These are phyloP conservation scores for Goniozus legneri DNA, from an alignment of 1,140 invertebrate genomes.

Conservation along the genomic window DNA sequence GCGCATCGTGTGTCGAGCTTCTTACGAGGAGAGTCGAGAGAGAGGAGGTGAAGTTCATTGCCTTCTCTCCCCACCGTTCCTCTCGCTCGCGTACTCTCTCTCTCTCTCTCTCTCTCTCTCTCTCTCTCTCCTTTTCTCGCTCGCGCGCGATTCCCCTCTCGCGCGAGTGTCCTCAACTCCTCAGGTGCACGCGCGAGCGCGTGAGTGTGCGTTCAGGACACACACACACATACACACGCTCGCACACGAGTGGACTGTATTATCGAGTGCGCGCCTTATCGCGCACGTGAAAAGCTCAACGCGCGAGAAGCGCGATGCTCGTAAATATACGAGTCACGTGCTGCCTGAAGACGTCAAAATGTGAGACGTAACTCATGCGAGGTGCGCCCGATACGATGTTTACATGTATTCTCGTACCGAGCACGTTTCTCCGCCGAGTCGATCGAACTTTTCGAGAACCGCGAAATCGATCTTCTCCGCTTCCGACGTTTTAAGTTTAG, in stretches of 20 bases:
- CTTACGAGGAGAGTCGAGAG: slow-evolving; percentile 22
- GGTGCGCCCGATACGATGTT: too few relatives aligned
- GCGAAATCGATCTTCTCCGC: too few relatives aligned
- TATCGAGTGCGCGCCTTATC: too few relatives aligned
- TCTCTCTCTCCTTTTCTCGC: neutral
- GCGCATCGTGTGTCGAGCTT: slow-evolving; percentile 26
- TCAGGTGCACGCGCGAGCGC: neutral
- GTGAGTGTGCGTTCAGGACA: neutral
- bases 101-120: neutral
- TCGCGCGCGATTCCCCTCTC: neutral
- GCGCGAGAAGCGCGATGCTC: slow-evolving; percentile 38
- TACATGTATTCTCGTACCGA: too few relatives aligned
- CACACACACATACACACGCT: neutral
- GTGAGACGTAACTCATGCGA: slow-evolving; percentile 29
- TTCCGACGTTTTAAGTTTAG: too few relatives aligned
- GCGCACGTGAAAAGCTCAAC: too few relatives aligned
- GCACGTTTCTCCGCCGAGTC: too few relatives aligned
- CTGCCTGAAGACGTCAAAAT: slow-evolving; percentile 41
- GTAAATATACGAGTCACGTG: slow-evolving; percentile 52
- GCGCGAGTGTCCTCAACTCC: neutral
- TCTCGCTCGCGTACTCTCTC: too few relatives aligned
- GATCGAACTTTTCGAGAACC: too few relatives aligned
- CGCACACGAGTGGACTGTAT: slow-evolving; percentile 2
- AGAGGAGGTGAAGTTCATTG: slow-evolving; percentile 55
- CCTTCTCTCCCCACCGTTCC: slow-evolving; percentile 34